Base-by-base conservation (phyloP, 2,113 vertebrate genomes). In the Alosa alosa region DNA sequence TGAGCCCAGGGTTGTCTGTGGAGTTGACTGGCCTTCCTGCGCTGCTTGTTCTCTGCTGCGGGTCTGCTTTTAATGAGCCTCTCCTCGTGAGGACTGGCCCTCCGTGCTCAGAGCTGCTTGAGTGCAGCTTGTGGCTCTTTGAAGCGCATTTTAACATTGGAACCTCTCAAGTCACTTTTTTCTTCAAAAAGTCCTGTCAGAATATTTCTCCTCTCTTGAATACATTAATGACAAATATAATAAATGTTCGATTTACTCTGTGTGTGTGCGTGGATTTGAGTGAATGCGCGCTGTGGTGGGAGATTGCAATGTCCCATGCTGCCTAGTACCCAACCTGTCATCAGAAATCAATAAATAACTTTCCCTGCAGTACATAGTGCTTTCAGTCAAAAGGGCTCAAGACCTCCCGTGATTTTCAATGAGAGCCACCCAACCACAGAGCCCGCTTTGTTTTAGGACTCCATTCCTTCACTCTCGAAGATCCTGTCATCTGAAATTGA, bases 221-320 rank as follows among this genome's bases (percentile, higher is more conserved):
- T 55, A 45, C 68, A 75, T 83, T 49, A 82, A 39, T 82, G 86
- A 68, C 85, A 81, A 83, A 86, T 85, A 82, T 49, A 81, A 60
- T 57, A 72, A 84, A 82, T 81, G 81, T 44, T 6, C 20, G 3
- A 36, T 82, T 57, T 52, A 25, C 47, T 82, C 2, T 82, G 39
- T 82, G 39, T 46, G 13, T 78, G 72, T 45, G 39, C 22, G 39
- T 41, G 81, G 8, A 1, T 31, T 44, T 55, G 60, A 52, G 9
- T 18, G 36, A 39, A 55, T 84, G 57, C 36, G 0, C 39, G 72
- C 31, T 2, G 2, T 78, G 31, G 72, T 15, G 25, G 31, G 11
- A 39, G 31, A 39, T 36, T 17, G 72, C 25, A 78, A 78, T 78
- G 31, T 36, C 17, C 60, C 22, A 22, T 64, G 22, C 55, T 78